A percentile compares a stretch with the other conserved stretches of the same genome.
phyloP scores from a whole-genome alignment of 2,797 vertebrate species.

The Chloroceryle inda region DNA sequence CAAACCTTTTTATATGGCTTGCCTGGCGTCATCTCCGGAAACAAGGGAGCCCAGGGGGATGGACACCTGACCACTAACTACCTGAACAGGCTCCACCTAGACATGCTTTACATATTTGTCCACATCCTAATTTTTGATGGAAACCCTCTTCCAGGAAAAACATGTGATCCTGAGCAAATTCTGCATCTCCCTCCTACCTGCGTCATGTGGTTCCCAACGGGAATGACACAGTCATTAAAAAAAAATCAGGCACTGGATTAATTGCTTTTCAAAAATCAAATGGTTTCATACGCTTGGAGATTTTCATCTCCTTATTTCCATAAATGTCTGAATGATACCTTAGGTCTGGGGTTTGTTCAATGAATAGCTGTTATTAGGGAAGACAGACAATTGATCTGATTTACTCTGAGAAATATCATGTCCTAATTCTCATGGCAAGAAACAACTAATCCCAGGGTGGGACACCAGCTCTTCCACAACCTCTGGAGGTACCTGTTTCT shows the following conservation, averaged over 20 bases:
- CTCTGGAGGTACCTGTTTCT: background rate
- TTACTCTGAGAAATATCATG: background rate
- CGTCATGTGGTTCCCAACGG: background rate
- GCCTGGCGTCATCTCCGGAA: constrained; percentile 48
- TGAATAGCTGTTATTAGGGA: background rate
- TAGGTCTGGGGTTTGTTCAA: background rate
- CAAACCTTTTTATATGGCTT: constrained; percentile 42
- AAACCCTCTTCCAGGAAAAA: background rate
- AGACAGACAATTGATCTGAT: background rate
- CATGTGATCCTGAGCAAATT: constrained; percentile 37
- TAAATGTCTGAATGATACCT: background rate
- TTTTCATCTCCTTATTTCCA: background rate
- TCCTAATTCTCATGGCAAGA: constrained; percentile 7
- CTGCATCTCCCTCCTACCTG: fast-evolving
- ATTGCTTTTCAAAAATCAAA: background rate
- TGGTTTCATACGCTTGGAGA: background rate
- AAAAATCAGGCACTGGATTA: background rate
- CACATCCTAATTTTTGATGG: constrained; percentile 16
- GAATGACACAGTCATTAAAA: background rate
- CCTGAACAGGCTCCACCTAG: background rate
- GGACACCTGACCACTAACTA: constrained; percentile 53
- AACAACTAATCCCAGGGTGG: background rate
- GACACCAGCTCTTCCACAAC: background rate
- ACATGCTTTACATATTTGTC: constrained; percentile 37
- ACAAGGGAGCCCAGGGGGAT: constrained; percentile 42